These are phyloP conservation scores for Gasterosteus nipponicus DNA, from an alignment of 2,113 vertebrate species.

Conservation along the genomic window DNA sequence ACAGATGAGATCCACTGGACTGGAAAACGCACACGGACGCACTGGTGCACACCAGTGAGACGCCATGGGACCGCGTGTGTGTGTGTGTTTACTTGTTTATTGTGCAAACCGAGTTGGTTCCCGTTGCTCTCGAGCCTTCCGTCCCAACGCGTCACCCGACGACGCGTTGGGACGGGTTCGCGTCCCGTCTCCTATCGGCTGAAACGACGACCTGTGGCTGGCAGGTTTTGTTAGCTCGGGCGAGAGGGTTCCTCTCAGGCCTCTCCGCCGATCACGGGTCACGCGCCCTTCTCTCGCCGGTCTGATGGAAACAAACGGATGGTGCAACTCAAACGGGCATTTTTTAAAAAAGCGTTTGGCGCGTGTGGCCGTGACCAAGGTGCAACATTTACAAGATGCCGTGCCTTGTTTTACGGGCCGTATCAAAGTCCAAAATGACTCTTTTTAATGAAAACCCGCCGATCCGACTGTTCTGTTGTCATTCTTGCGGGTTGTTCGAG, in stretches of 20 bases:
- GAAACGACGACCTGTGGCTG: neutral
- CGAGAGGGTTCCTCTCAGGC: conserved; percentile 39
- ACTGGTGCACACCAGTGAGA: conserved; percentile 10
- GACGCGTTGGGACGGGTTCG: neutral
- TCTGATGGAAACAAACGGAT: conserved; percentile 19
- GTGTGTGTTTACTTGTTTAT: neutral
- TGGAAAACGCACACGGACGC: conserved; percentile 39
- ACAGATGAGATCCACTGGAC: conserved; percentile 52
- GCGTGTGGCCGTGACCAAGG: conserved; percentile 33
- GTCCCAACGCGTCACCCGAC: too few relatives aligned
- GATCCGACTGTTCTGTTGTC: conserved; percentile 42
- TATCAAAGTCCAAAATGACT: conserved; percentile 52
- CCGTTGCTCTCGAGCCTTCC: neutral
- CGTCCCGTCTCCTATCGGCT: neutral
- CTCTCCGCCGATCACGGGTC: conserved; percentile 38
- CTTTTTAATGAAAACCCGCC: conserved; percentile 44
- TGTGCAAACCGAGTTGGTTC: neutral
- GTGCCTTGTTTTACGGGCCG: conserved; percentile 42
- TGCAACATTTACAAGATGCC: conserved; percentile 43
- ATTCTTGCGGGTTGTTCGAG: conserved; percentile 42
- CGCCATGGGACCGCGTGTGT: neutral
- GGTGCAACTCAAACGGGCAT: conserved; percentile 19
- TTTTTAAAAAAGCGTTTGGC: conserved; percentile 21
- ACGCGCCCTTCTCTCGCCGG: conserved; percentile 28
- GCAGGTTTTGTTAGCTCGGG: neutral